phyloP scores from a whole-genome alignment of 2,888 invertebrate species.

The Alviniconcha strummeri region DNA sequence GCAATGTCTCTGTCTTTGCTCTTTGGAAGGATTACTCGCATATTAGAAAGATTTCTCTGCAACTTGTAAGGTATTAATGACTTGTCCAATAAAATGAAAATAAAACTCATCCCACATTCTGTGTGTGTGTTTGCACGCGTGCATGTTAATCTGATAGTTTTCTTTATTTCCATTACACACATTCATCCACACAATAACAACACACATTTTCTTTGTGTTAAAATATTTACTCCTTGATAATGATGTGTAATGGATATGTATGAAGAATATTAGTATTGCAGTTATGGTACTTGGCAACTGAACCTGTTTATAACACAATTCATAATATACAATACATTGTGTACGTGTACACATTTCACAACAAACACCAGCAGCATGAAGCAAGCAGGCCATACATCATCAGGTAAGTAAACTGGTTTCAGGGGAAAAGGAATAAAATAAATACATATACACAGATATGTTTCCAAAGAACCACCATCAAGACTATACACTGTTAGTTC shows the following conservation, averaged over 20 bases:
- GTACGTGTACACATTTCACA: not conserved
- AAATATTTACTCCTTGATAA: constrained; percentile 35
- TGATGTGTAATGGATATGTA: constrained; percentile 28
- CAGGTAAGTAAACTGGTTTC: not conserved
- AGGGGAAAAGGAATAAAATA: no score
- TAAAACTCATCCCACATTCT: no score
- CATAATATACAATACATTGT: not conserved
- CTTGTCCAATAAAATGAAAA: no score
- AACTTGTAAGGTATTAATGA: no score
- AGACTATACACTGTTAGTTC: no score
- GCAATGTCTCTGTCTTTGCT: no score
- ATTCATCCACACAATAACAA: not conserved
- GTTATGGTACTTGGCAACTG: constrained; percentile 1
- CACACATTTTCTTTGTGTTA: constrained; percentile 9
- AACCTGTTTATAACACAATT: constrained; percentile 1
- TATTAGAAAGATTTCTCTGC: no score
- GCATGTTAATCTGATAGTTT: no score
- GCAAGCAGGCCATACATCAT: not conserved
- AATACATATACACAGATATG: no score
- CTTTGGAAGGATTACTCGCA: no score
- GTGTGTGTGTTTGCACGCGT: not conserved
- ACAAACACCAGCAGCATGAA: not conserved
- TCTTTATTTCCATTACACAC: not conserved
- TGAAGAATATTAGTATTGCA: constrained; percentile 30
- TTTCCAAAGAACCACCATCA: no score